A percentile compares a stretch with the other conserved stretches of the same genome.
phyloP scores from a whole-genome alignment of 1,140 invertebrate genomes.

The Musca domestica region DNA sequence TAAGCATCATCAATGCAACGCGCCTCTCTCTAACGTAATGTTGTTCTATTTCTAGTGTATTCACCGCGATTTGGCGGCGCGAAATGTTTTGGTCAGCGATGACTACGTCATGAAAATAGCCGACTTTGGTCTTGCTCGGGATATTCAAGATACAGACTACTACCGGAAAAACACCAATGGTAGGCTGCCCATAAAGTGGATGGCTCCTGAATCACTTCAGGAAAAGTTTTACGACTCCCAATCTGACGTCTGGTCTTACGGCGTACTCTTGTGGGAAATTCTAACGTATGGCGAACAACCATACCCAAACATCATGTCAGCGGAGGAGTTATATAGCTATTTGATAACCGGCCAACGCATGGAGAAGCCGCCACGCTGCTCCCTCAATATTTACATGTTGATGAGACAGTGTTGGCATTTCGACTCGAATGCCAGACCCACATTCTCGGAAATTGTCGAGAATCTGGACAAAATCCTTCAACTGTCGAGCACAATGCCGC shows the following conservation, averaged over 20 bases:
- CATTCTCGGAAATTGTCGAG: conserved; percentile 83
- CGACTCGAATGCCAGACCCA: conserved; percentile 79
- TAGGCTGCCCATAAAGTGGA: conserved; percentile 95
- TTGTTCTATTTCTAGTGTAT: conserved; percentile 71
- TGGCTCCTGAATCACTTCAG: conserved; percentile 97
- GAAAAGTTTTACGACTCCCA: conserved; percentile 92
- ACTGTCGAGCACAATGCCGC: conserved; percentile 56
- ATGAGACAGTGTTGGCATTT: conserved; percentile 96
- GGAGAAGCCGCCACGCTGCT: conserved; percentile 90
- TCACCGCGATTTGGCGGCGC: conserved; percentile 94
- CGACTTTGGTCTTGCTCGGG: conserved; percentile 95
- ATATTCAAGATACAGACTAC: conserved; percentile 92
- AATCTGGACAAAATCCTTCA: conserved; percentile 87
- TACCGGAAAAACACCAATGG: conserved; percentile 96
- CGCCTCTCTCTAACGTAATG: too few relatives aligned
- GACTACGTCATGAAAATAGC: conserved; percentile 94
- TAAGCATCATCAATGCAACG: not conserved
- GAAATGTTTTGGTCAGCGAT: conserved; percentile 94
- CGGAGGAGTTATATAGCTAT: conserved; percentile 80
- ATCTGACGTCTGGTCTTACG: conserved; percentile 96
- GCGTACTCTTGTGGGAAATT: conserved; percentile 92
- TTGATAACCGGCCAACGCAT: conserved; percentile 87
- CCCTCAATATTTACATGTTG: conserved; percentile 85
- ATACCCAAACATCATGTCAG: conserved; percentile 78
- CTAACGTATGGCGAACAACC: conserved; percentile 91